Conservation (phyloP, 1,140 invertebrate species). For the Formica selysi region DNA sequence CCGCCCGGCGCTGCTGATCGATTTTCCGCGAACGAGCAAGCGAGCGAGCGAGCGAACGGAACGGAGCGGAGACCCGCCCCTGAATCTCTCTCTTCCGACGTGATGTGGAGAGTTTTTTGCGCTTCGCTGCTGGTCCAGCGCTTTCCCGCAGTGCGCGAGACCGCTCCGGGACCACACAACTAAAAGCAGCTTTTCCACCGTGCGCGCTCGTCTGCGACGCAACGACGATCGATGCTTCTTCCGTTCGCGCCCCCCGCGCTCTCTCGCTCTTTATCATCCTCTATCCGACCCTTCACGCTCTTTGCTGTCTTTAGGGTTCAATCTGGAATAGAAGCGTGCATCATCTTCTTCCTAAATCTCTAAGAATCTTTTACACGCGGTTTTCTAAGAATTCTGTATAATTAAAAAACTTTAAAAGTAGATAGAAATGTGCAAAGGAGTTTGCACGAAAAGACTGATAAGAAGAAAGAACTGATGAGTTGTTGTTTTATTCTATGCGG, state of each 20-base stretch:
- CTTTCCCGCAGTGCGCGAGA: not conserved
- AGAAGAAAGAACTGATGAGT: too few relatives aligned
- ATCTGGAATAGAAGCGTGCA: not conserved
- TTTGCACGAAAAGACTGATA: not conserved
- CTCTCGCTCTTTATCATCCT: slow-evolving; percentile 19
- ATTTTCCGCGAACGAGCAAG: slow-evolving; percentile 46
- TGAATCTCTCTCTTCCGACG: slow-evolving; percentile 35
- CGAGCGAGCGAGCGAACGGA: not conserved
- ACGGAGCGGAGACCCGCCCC: slow-evolving; percentile 53
- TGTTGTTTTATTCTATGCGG: not conserved
- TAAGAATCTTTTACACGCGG: not conserved
- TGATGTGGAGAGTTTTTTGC: slow-evolving; percentile 38
- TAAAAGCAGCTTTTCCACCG: slow-evolving; percentile 23
- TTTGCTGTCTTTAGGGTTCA: not conserved
- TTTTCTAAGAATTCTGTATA: too few relatives aligned
- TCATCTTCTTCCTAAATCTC: not conserved
- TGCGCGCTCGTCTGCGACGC: slow-evolving; percentile 24
- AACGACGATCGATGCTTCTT: slow-evolving; percentile 52
- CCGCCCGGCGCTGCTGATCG: slow-evolving; percentile 65
- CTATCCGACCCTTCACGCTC: not conserved
- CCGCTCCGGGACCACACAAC: too few relatives aligned
- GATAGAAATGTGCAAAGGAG: not conserved
- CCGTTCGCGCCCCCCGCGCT: slow-evolving; percentile 18
- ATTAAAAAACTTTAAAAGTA: too few relatives aligned
- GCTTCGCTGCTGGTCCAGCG: not conserved